Percentiles rank a stretch among this genome's conserved stretches.
These are phyloP conservation scores for Zaprionus lachaisei DNA, from an alignment of 1,140 invertebrate species.

Conservation along the genomic window DNA sequence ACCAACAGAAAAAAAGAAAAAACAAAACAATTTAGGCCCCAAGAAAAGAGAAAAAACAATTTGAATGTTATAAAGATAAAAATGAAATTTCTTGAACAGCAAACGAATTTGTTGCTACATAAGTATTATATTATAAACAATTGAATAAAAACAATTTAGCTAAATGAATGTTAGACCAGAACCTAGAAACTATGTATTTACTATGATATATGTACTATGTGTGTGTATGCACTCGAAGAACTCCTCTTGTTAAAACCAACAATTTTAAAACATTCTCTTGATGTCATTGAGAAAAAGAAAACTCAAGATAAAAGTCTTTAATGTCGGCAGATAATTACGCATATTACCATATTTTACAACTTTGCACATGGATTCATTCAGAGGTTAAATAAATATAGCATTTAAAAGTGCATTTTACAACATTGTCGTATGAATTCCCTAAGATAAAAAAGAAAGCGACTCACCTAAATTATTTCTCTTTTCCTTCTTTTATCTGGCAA, in stretches of 20 bases:
- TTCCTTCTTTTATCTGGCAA: not conserved
- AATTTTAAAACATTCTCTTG: slow-evolving; percentile 37
- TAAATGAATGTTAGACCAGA: slow-evolving; percentile 76
- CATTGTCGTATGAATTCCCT: slow-evolving; percentile 6
- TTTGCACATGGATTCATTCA: slow-evolving; percentile 49
- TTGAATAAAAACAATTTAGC: slow-evolving; percentile 48
- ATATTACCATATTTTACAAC: slow-evolving; percentile 33
- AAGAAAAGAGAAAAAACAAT: slow-evolving; percentile 29
- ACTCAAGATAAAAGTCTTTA: slow-evolving; percentile 9
- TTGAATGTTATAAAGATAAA: slow-evolving; percentile 33
- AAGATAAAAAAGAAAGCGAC: not conserved
- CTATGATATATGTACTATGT: slow-evolving; percentile 29
- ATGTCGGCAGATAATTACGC: slow-evolving; percentile 12
- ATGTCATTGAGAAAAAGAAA: slow-evolving; percentile 51
- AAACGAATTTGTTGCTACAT: slow-evolving; percentile 76
- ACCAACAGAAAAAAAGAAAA: slow-evolving; percentile 50
- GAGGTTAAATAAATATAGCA: slow-evolving; percentile 32
- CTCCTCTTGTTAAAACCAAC: slow-evolving; percentile 59
- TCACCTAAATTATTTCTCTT: slow-evolving; percentile 5
- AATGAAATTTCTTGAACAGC: slow-evolving; percentile 43
- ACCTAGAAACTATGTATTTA: slow-evolving; percentile 57
- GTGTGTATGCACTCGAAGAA: slow-evolving; percentile 26
- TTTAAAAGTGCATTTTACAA: slow-evolving; percentile 18
- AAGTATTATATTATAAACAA: slow-evolving; percentile 46
- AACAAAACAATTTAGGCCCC: slow-evolving; percentile 30